Evolutionary conservation across 1,140 invertebrate genomes (phyloP).

Genomic region (Goniozus legneri): DNA sequence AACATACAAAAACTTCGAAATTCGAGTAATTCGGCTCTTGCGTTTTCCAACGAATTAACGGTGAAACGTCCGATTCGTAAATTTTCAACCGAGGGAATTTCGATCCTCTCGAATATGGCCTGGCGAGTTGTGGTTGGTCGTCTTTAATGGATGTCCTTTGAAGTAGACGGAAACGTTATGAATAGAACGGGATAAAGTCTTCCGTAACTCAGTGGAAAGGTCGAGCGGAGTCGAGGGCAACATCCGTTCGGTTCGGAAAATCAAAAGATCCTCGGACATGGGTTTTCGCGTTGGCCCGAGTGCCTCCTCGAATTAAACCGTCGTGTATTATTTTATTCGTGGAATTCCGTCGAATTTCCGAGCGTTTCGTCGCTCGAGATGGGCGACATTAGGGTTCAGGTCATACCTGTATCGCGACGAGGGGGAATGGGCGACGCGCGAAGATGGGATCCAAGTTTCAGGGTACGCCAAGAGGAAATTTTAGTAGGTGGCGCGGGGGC

Average conservation of each 20-base stretch:
- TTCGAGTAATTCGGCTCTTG: too few species aligned
- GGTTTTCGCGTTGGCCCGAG: too few species aligned
- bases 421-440: conserved; percentile 24
- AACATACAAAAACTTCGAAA: too few species aligned
- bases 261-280: conserved; percentile 13
- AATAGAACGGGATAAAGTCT: conserved; percentile 12
- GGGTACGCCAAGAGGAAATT: conserved; percentile 20
- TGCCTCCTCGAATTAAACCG: too few species aligned
- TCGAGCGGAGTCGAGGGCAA: conserved; percentile 11
- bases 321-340: too few species aligned
- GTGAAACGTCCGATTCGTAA: too few species aligned
- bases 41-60: too few species aligned
- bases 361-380: too few species aligned
- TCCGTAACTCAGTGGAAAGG: conserved; percentile 12
- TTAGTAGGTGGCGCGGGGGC: conserved; percentile 22
- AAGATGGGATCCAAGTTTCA: conserved; percentile 19
- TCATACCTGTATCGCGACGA: conserved; percentile 22
- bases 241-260: conserved; percentile 7
- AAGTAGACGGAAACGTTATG: conserved; percentile 17
- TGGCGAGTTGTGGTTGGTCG: conserved; percentile 10
- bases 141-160: conserved; percentile 25
- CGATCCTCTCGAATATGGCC: conserved; percentile 3
- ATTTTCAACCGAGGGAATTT: not conserved
- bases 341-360: too few species aligned
- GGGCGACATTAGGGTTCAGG: conserved; percentile 18